Conservation (phyloP, 2,888 invertebrate genomes). For the Byasa hedistus region DNA sequence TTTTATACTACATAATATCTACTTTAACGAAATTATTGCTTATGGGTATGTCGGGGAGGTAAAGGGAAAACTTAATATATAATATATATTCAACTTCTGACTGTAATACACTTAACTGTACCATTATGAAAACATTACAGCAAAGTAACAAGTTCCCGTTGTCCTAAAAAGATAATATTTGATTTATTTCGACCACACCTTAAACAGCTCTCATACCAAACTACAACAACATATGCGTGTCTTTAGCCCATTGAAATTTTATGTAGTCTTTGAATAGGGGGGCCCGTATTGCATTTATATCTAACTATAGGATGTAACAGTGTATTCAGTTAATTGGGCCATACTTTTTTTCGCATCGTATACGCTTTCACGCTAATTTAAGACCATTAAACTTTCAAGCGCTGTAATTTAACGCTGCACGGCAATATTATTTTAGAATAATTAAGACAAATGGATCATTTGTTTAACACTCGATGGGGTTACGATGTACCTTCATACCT, state of each 20-base stretch:
- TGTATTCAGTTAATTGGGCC: conserved; percentile 12
- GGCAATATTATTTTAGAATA: conserved; percentile 17
- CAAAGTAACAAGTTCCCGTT: neutral
- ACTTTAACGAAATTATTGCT: neutral
- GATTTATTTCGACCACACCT: neutral
- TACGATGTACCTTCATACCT: neutral
- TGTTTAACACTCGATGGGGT: conserved; percentile 16
- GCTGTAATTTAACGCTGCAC: conserved; percentile 11
- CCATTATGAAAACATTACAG: neutral
- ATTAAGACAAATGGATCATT: conserved; percentile 21
- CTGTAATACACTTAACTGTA: neutral
- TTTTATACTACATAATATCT: neutral
- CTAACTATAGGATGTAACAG: neutral
- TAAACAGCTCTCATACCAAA: neutral
- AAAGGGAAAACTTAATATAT: too few relatives aligned
- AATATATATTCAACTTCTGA: too few relatives aligned
- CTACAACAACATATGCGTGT: neutral
- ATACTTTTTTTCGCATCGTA: conserved; percentile 14
- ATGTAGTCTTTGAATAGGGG: neutral
- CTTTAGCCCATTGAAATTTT: neutral
- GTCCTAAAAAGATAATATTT: neutral
- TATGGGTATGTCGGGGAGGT: neutral
- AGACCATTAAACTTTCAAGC: conserved; percentile 20
- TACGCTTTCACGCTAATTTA: conserved; percentile 24
- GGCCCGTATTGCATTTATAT: neutral